Conservation (phyloP, 2,113 vertebrate species). For the Calyptomena viridis region DNA sequence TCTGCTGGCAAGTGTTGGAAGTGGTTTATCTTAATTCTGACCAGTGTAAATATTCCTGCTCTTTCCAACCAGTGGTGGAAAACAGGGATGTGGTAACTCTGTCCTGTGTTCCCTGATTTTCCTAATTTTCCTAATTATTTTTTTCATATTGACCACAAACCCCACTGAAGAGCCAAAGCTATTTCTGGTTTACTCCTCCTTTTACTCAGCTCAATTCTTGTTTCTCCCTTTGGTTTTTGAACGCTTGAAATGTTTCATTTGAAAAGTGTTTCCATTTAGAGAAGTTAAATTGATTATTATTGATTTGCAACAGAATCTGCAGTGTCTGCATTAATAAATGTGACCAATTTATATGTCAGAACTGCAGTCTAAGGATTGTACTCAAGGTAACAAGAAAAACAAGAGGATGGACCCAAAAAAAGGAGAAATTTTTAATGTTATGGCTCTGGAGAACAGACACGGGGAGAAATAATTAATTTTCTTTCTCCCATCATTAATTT, state of each 20-base stretch:
- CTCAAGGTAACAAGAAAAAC: not conserved
- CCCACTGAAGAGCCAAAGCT: not conserved
- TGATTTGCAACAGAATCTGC: not conserved
- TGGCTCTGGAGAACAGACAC: not conserved
- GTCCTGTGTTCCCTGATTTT: not conserved
- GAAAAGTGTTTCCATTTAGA: rapidly evolving
- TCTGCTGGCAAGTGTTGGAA: not conserved
- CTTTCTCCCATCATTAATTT: not conserved
- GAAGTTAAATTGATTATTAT: not conserved
- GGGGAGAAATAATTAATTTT: not conserved
- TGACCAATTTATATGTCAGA: not conserved
- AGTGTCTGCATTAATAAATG: not conserved
- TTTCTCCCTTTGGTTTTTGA: not conserved
- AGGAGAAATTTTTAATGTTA: not conserved
- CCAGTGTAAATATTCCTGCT: not conserved
- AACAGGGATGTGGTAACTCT: not conserved
- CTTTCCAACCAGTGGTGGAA: not conserved
- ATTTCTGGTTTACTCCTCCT: not conserved
- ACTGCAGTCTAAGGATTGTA: not conserved
- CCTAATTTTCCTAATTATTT: not conserved
- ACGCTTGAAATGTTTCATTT: not conserved
- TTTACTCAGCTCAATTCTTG: not conserved
- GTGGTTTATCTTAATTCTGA: not conserved
- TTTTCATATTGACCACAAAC: not conserved
- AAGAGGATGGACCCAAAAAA: not conserved